A percentile compares a stretch with the other conserved stretches of the same genome.
Evolutionary conservation across 2,888 invertebrate species (phyloP).

Genomic region (Mesoligia furuncula): DNA sequence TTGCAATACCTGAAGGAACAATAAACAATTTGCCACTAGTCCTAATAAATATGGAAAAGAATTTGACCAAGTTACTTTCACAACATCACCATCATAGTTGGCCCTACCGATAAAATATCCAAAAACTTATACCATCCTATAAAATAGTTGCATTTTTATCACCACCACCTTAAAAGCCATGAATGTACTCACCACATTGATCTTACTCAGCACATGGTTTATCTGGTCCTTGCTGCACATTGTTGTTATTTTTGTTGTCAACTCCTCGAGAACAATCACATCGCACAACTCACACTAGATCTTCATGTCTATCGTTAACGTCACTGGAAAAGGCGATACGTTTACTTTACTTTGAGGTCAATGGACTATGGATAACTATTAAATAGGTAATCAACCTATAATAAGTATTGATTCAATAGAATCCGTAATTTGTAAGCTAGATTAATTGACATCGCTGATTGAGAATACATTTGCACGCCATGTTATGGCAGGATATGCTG

Average conservation of each 20-base stretch:
- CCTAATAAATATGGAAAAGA: background rate
- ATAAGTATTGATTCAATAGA: no score
- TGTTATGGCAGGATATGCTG: no score
- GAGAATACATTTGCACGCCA: no score
- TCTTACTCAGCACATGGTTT: slow-evolving; percentile 93
- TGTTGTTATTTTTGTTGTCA: slow-evolving; percentile 71
- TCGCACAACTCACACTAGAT: slow-evolving; percentile 72
- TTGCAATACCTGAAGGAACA: background rate
- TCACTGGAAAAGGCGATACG: slow-evolving; percentile 49
- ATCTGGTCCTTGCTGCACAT: slow-evolving; percentile 94
- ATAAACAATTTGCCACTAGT: background rate
- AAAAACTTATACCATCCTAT: background rate
- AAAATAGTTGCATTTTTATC: background rate
- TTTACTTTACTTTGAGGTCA: slow-evolving; percentile 70
- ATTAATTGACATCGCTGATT: no score
- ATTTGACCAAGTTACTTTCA: no score
- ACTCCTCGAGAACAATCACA: slow-evolving; percentile 76
- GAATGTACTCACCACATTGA: slow-evolving; percentile 92
- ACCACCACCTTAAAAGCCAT: background rate
- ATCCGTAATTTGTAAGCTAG: no score
- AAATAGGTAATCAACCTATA: background rate
- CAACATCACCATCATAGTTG: background rate
- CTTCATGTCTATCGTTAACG: slow-evolving; percentile 63
- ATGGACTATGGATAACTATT: slow-evolving; percentile 21
- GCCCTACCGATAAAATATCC: no score